Conservation (phyloP, 2,797 vertebrate genomes). For the Coregonus suidteri region DNA sequence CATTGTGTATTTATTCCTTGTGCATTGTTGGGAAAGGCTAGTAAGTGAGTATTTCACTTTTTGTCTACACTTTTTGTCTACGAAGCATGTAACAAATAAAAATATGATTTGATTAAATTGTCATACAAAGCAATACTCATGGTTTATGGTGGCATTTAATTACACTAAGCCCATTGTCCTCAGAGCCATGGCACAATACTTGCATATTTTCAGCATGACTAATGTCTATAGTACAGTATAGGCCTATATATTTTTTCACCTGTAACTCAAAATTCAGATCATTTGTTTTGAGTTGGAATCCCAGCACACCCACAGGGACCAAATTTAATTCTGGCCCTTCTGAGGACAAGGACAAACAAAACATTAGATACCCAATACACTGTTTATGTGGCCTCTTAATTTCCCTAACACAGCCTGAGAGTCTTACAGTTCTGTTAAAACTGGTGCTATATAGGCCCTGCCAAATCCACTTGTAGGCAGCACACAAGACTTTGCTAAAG, state of each 20-base stretch:
- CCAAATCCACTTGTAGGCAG: slow-evolving; percentile 21
- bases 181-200: slow-evolving; percentile 1
- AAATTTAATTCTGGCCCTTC: slow-evolving; percentile 21
- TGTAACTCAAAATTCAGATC: not conserved
- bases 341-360: slow-evolving; percentile 26
- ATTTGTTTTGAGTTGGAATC: slow-evolving; percentile 36
- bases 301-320: slow-evolving; percentile 25
- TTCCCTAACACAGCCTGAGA: slow-evolving; percentile 21
- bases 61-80: too few relatives aligned
- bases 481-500: slow-evolving; percentile 11
- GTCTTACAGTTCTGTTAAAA: slow-evolving; percentile 20
- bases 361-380: slow-evolving; percentile 35
- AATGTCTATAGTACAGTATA: slow-evolving; percentile 1
- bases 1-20: too few relatives aligned
- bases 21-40: too few relatives aligned
- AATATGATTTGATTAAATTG: not conserved
- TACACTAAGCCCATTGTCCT: slow-evolving; percentile 35
- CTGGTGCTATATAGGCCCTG: slow-evolving; percentile 9
- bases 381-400: slow-evolving; percentile 31
- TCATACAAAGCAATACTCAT: slow-evolving; percentile 7
- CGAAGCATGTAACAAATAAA: too few relatives aligned
- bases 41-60: too few relatives aligned
- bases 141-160: slow-evolving; percentile 27
- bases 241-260: not conserved
- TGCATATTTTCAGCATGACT: slow-evolving; percentile 12